Evolutionary conservation across 2,113 vertebrate species (phyloP).

Genomic region (Hemichromis elongatus): DNA sequence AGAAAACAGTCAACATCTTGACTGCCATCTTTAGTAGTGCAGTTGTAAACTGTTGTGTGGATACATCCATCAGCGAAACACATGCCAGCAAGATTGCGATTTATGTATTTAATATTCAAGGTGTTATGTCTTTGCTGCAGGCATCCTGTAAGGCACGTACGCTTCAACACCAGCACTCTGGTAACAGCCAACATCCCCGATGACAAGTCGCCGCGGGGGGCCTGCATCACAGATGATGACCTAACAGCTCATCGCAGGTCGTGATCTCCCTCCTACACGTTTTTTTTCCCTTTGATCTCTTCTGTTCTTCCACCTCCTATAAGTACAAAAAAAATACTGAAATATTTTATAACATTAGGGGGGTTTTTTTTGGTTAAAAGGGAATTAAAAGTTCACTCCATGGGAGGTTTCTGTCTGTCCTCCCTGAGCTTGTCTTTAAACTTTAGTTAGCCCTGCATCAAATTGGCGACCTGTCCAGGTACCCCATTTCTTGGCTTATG

Average conservation of each 20-base stretch:
- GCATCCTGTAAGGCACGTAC: slow-evolving; percentile 84
- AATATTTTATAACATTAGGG: background rate
- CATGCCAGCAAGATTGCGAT: background rate
- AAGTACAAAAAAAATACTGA: background rate
- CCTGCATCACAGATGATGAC: slow-evolving; percentile 83
- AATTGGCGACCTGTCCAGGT: too few relatives aligned
- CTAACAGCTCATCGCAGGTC: slow-evolving; percentile 88
- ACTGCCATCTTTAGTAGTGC: background rate
- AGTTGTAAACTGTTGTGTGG: background rate
- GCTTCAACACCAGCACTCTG: slow-evolving; percentile 82
- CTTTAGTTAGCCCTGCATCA: too few relatives aligned
- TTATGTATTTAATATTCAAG: background rate
- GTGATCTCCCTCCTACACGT: background rate
- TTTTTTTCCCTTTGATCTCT: background rate
- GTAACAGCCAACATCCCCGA: slow-evolving; percentile 90
- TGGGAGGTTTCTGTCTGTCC: too few relatives aligned
- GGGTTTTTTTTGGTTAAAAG: too few relatives aligned
- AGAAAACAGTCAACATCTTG: background rate
- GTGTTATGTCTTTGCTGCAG: slow-evolving; percentile 60
- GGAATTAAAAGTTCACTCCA: too few relatives aligned
- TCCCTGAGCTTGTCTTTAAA: too few relatives aligned
- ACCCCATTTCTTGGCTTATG: too few relatives aligned
- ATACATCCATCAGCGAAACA: background rate
- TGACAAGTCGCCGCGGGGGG: slow-evolving; percentile 81
- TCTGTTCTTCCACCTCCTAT: background rate